Percentiles rank a stretch among this genome's conserved stretches.
These are phyloP conservation scores for Brachypteracias leptosomus DNA, from an alignment of 2,113 vertebrate species.

Conservation along the genomic window DNA sequence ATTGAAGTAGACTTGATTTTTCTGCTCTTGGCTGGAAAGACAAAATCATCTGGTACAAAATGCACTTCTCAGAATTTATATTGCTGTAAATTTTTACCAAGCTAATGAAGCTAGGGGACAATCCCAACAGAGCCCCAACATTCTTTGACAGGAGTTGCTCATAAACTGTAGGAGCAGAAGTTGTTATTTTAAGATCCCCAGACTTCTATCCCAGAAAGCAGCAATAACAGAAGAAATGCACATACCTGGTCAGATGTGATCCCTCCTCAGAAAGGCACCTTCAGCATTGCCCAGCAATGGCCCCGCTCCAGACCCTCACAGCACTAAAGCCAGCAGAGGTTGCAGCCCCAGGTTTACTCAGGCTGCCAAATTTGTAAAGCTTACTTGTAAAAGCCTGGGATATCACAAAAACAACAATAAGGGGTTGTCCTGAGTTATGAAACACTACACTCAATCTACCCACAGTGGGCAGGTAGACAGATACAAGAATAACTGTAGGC, in stretches of 20 bases:
- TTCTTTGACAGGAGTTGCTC: background rate
- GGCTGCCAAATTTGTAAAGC: background rate
- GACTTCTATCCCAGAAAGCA: background rate
- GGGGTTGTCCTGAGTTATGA: background rate
- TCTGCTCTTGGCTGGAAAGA: background rate
- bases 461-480: background rate
- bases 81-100: background rate
- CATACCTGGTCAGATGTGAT: too few species aligned
- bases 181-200: accelerated
- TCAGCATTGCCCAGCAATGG: accelerated
- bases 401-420: background rate
- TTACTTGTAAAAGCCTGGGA: background rate
- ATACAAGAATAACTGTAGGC: background rate
- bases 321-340: background rate
- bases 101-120: background rate
- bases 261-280: background rate
- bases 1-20: background rate
- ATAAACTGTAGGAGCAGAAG: background rate
- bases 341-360: background rate
- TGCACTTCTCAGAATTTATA: background rate
- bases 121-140: background rate
- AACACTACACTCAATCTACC: accelerated
- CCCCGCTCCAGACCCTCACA: background rate
- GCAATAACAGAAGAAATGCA: background rate
- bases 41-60: background rate